Conservation (phyloP, 2,797 vertebrate genomes). For the Brachyrhaphis roseni region DNA sequence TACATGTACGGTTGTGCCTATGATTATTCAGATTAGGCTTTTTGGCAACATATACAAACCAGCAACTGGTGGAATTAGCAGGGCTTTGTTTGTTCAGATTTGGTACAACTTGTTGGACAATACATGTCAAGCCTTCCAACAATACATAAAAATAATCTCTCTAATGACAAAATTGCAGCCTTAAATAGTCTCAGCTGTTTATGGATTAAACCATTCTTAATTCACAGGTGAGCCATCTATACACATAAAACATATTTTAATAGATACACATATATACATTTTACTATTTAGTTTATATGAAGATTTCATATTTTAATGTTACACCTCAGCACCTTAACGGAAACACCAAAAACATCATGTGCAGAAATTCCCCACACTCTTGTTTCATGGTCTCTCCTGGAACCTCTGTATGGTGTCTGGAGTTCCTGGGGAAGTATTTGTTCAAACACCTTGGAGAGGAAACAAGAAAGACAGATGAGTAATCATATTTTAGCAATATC, state of each 20-base stretch:
- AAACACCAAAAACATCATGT: neutral
- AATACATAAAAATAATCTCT: neutral
- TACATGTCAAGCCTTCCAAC: neutral
- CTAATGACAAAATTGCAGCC: neutral
- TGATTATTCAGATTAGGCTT: neutral
- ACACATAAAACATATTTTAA: neutral
- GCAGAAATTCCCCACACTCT: neutral
- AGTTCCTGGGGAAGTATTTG: neutral
- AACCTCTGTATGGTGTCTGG: neutral
- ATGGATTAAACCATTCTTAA: neutral
- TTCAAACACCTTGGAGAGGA: neutral
- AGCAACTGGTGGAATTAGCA: neutral
- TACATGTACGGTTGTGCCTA: neutral
- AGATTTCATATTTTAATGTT: neutral
- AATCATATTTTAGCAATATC: neutral
- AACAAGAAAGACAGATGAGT: neutral
- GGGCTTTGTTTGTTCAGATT: neutral
- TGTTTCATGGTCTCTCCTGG: neutral
- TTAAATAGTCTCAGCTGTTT: neutral
- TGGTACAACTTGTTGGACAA: neutral
- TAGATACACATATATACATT: neutral
- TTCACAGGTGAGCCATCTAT: neutral
- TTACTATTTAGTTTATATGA: neutral
- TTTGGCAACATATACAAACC: neutral
- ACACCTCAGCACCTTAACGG: neutral